These are phyloP conservation scores for Dimorphilus gyrociliatus DNA, from an alignment of 2,888 invertebrate species.

Conservation along the genomic window DNA sequence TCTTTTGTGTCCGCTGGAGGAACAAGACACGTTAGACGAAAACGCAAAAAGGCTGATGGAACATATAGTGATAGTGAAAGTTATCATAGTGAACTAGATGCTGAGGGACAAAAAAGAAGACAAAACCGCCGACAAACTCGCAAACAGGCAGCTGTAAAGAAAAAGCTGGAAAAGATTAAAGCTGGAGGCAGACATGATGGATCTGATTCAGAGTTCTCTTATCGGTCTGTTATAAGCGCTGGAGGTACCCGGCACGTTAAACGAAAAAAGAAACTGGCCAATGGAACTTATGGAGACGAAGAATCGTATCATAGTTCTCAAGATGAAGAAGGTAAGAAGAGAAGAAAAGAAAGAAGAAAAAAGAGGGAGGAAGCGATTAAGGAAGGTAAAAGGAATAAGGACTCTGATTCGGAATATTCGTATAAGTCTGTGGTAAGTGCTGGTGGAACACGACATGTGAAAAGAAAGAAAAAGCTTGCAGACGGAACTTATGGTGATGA, in stretches of 20 bases:
- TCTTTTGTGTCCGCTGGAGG: constrained; percentile 29
- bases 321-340: constrained; percentile 23
- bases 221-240: constrained; percentile 22
- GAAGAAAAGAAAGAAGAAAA: constrained; percentile 23
- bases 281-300: constrained; percentile 27
- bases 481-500: constrained; percentile 28
- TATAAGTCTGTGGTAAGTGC: constrained; percentile 28
- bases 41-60: constrained; percentile 20
- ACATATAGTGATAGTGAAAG: constrained; percentile 27
- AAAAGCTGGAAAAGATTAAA: constrained; percentile 10
- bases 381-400: constrained; percentile 16
- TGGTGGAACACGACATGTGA: constrained; percentile 30
- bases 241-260: constrained; percentile 30
- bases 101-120: constrained; percentile 4
- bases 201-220: constrained; percentile 29
- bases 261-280: constrained; percentile 21
- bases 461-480: constrained; percentile 18
- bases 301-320: constrained; percentile 30
- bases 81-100: constrained; percentile 16
- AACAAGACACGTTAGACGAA: constrained; percentile 22
- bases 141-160: constrained; percentile 7
- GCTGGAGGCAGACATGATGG: constrained; percentile 18
- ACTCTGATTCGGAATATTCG: constrained; percentile 31
- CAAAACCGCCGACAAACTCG: constrained; percentile 3
- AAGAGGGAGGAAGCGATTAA: constrained; percentile 16